A percentile compares a stretch with the other conserved stretches of the same genome.
phyloP scores from a whole-genome alignment of 2,797 vertebrate genomes.

The Mergus octosetaceus region DNA sequence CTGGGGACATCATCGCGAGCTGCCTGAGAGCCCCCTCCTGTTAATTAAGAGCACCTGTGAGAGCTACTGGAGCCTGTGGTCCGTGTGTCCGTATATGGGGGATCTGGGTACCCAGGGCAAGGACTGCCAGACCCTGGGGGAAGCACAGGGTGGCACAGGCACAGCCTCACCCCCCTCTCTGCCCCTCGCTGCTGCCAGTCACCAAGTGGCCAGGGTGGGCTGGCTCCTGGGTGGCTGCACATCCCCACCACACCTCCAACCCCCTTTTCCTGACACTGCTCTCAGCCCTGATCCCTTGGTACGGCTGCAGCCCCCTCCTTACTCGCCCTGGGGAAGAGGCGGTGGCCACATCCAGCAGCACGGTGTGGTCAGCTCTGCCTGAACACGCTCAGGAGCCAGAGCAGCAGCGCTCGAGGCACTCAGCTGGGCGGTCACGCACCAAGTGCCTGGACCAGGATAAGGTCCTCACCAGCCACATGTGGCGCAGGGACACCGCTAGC shows the following conservation, averaged over 20 bases:
- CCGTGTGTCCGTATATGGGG: neutral
- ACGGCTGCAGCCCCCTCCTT: neutral
- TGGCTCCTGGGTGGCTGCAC: neutral
- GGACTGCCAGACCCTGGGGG: no score
- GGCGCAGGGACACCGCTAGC: neutral
- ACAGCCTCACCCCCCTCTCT: neutral
- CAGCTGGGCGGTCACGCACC: rapidly evolving
- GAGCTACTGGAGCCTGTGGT: neutral
- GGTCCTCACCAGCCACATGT: rapidly evolving
- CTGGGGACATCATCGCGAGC: neutral
- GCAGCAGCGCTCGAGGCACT: neutral
- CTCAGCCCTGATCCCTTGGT: no score
- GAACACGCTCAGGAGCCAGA: neutral
- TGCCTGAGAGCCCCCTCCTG: neutral
- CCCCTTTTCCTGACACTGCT: neutral
- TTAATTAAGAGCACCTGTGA: constrained; percentile 45
- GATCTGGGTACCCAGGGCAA: neutral
- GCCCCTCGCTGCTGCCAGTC: neutral
- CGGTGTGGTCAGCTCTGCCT: neutral
- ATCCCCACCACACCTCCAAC: neutral
- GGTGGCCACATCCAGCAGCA: neutral
- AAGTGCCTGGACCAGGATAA: neutral
- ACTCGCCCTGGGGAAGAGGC: neutral
- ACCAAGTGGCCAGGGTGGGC: neutral
- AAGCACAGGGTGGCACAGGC: neutral